A percentile compares a stretch with the other conserved stretches of the same genome.
Conservation (phyloP, 1,140 invertebrate species). For the Anoplolepis gracilipes region DNA sequence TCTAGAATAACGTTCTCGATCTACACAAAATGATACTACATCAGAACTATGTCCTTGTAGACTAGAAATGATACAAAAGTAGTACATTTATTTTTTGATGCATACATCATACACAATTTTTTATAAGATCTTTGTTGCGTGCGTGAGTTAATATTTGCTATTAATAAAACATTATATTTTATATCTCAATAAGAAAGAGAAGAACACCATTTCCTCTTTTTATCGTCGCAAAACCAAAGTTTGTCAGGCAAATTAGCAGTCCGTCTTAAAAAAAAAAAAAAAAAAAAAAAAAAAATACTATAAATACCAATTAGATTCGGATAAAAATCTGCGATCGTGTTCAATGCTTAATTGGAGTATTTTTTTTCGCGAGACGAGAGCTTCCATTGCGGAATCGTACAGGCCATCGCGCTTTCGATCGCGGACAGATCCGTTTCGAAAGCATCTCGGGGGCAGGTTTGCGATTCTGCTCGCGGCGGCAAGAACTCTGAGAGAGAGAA, state of each 20-base stretch:
- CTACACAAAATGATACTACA: too few relatives aligned
- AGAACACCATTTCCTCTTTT: background rate
- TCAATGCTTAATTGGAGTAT: background rate
- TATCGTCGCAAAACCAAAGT: background rate
- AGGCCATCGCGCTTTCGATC: background rate
- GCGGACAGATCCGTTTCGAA: conserved; percentile 12
- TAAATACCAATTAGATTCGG: conserved; percentile 9
- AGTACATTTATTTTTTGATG: background rate
- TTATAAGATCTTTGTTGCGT: conserved; percentile 4
- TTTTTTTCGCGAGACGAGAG: background rate
- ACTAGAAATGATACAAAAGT: background rate
- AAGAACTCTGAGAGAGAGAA: conserved; percentile 5
- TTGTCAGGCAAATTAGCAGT: background rate
- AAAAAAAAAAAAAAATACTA: background rate
- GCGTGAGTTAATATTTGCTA: conserved; percentile 18
- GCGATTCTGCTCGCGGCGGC: conserved; percentile 29
- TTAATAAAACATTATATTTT: conserved; percentile 49
- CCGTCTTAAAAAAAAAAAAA: background rate
- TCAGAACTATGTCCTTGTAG: background rate
- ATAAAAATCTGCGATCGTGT: background rate
- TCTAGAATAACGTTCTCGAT: too few relatives aligned
- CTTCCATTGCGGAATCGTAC: conserved; percentile 21
- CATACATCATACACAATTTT: background rate
- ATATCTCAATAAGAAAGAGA: background rate
- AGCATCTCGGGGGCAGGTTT: background rate